A percentile compares a stretch with the other conserved stretches of the same genome.
Evolutionary conservation across 2,888 invertebrate species (phyloP).

Genomic region (Muschampia staudingeri): DNA sequence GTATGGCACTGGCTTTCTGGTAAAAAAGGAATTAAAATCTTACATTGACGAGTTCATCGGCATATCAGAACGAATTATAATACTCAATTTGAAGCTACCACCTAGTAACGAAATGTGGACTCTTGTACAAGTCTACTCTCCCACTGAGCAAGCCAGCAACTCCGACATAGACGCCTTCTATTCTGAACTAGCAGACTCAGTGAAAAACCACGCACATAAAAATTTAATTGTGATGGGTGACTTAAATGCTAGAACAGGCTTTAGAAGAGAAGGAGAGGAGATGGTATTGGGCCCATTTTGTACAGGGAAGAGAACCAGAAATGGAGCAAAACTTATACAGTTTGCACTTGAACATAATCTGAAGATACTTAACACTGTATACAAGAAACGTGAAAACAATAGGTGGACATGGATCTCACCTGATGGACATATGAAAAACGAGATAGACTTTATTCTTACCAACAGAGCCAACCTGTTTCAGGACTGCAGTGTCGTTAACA

Average conservation of each 20-base stretch:
- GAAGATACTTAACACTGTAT: constrained; percentile 55
- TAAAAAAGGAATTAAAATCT: not conserved
- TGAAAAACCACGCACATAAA: too few species aligned
- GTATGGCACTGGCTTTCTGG: too few species aligned
- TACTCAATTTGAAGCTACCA: constrained; percentile 57
- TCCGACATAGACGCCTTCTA: too few species aligned
- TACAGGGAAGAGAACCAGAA: constrained; percentile 54
- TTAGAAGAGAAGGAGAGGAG: constrained; percentile 33
- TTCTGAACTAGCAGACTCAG: too few species aligned
- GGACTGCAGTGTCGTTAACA: too few species aligned
- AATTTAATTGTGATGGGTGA: too few species aligned
- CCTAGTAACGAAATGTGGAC: constrained; percentile 42
- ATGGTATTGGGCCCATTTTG: constrained; percentile 51
- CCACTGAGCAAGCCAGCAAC: constrained; percentile 41
- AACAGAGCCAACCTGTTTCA: too few species aligned
- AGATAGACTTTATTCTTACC: constrained; percentile 56
- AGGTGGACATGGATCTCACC: constrained; percentile 66
- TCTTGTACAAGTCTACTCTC: constrained; percentile 55
- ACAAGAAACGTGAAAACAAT: constrained; percentile 47
- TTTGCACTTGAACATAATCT: constrained; percentile 53
- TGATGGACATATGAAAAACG: constrained; percentile 54
- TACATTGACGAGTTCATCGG: constrained; percentile 61
- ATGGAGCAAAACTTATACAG: constrained; percentile 57
- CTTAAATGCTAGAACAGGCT: too few species aligned
- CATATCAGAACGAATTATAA: constrained; percentile 60